These are phyloP conservation scores for Diachasmimorpha longicaudata DNA, from an alignment of 1,140 invertebrate species.

Conservation along the genomic window DNA sequence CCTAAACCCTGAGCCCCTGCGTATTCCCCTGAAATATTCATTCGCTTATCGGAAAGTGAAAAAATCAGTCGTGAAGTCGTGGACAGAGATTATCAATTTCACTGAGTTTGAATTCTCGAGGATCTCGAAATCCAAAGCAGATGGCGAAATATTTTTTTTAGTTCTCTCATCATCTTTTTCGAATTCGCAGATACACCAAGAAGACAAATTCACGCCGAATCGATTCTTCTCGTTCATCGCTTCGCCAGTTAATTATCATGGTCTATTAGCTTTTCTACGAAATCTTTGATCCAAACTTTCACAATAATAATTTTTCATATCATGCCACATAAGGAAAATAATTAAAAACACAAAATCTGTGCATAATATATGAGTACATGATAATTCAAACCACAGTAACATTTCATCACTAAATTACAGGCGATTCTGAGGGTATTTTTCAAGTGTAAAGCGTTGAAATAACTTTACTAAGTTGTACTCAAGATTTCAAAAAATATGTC, in stretches of 20 bases:
- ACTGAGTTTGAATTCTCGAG: neutral
- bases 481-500: too few relatives aligned
- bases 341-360: neutral
- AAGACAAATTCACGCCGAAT: neutral
- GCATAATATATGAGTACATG: neutral
- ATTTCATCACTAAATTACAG: neutral
- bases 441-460: too few relatives aligned
- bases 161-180: neutral
- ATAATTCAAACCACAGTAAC: conserved; percentile 1
- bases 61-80: neutral
- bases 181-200: neutral
- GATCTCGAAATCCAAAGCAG: neutral
- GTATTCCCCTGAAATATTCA: conserved; percentile 74
- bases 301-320: neutral
- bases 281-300: neutral
- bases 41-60: neutral
- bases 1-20: conserved; percentile 90
- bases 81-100: neutral
- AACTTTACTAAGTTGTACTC: too few relatives aligned
- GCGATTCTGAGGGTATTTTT: too few relatives aligned
- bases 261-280: neutral
- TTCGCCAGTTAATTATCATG: neutral
- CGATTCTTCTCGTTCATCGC: neutral
- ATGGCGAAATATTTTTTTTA: neutral
- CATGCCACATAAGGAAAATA: neutral